Evolutionary conservation across 2,888 invertebrate species (phyloP), one percentile per base, ranked within the genome.

Genomic region (Druceiella hillmani): DNA sequence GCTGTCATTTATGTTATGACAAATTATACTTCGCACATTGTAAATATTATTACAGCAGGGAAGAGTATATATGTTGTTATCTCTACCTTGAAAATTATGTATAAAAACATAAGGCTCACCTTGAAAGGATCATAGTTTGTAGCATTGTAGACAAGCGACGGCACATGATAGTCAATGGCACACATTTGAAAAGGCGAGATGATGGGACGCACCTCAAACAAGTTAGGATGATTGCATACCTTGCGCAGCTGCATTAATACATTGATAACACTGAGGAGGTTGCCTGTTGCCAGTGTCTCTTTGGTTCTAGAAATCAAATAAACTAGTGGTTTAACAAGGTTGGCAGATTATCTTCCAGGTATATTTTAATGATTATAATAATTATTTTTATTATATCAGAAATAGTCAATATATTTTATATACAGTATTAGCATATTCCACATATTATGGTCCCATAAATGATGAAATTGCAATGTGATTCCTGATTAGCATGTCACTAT

Each of bases 161-260:
- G 85, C 39, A 83, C 81, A 46, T 69, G 67, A 56, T 76, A 76
- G 28, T 74, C 69, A 45, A 95, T 78, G 17, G 83, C 81, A 47
- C 84, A 79, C 79, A 88, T 84, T 65, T 86, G 87, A 70, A 97
- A 91, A 43, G 99, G 95, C 31, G 98, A 94, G 36, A 86, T 75
- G 27, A 92, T 94, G 32, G 97, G 94, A 39, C 99, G 79, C 46
- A 92, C 87, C 75, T 99, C 99, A 69, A 97, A 97, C 57, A 97
- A 77, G 73, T 97, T 94, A 10, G 97, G 97, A 74, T 97, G 97
- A 71, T 97, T 97, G 74, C 97, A 97, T 50, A 94, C 93, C 75
- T 97, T 97, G 38, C 97, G 78, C 57, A 97, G 73, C 67, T 97
- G 95, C 95, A 97, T 97, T 43, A 97, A 74, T 50, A 97, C 87